Base-by-base conservation (phyloP, 1,140 invertebrate genomes). In the Antheraea pernyi region DNA sequence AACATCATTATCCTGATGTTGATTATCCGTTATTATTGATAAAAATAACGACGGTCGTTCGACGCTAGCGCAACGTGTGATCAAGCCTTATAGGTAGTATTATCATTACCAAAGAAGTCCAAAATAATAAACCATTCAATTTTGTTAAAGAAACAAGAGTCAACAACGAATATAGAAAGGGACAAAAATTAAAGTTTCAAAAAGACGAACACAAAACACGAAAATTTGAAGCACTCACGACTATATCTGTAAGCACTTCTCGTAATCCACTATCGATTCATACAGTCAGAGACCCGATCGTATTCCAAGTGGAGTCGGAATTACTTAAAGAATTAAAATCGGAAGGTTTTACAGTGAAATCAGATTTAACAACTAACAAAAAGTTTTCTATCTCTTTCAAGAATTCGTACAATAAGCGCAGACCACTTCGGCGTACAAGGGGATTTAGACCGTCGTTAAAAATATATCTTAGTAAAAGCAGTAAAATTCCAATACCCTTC, bases 401-500 rank as follows among this genome's bases (percentile, higher is more conserved):
- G 46, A 53, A 53, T 13, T 53, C 46, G 0, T 6, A 53, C 22
- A 3, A 53, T n/a, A 6, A 19, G 39, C 30, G 9, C 18, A 11
- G 48, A 19, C 3, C n/a, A 7, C 7, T 3, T 30, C 22, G 22
- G 9, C 59, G 18, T n/a, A 22, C 3, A 30, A 37, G 18, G 18
- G n/a, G 3, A n/a, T 59, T 19, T 48, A 48, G n/a, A 59, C 59
- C 22, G 7, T 73, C 81, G 0, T 62, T 72, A 16, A 74, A 70
- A 63, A 64, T 80, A 19, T 71, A 79, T 67, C 71, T 82, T 39
- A 63, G 66, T 9, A 22, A 61, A 9, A 84, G 82, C 59, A 75
- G 71, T 3, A 72, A 72, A 13, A 74, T 79, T 10, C 75, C 80
- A 13, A 61, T 84, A 37, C 82, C 82, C 1, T 53, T 82, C 22